A percentile compares a stretch with the other conserved stretches of the same genome.
phyloP scores from a whole-genome alignment of 2,113 vertebrate genomes.

The Clarias magur region DNA sequence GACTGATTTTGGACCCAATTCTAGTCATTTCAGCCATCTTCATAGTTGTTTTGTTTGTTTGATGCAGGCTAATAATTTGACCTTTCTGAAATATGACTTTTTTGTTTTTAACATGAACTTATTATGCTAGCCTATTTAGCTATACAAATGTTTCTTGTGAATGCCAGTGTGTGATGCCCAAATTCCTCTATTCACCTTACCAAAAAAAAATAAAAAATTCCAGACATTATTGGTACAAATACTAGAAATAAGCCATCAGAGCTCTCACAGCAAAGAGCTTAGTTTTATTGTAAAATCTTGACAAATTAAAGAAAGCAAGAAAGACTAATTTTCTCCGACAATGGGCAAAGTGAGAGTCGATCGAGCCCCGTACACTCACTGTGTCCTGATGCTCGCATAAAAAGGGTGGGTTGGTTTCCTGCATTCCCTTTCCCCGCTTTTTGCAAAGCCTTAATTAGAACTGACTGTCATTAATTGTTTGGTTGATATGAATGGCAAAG shows the following conservation, averaged over 20 bases:
- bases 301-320: slow-evolving; percentile 5
- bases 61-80: too few species aligned
- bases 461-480: slow-evolving; percentile 64
- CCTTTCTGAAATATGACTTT: background rate
- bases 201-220: background rate
- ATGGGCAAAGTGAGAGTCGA: background rate
- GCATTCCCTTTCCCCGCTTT: slow-evolving; percentile 10
- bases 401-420: slow-evolving; percentile 32
- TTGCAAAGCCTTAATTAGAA: slow-evolving; percentile 59
- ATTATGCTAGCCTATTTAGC: background rate
- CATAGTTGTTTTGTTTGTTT: too few species aligned
- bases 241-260: background rate
- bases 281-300: slow-evolving; percentile 6
- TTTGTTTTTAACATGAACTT: background rate
- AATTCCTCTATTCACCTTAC: background rate
- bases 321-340: background rate
- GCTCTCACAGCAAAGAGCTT: background rate
- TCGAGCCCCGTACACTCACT: background rate
- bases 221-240: background rate
- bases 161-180: too few species aligned
- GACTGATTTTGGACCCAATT: too few species aligned
- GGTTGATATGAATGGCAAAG: slow-evolving; percentile 54
- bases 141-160: background rate
- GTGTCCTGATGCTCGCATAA: background rate
- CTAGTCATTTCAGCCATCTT: too few species aligned